Conservation (phyloP, 2,797 vertebrate species). For the Ambastaia sidthimunki region DNA sequence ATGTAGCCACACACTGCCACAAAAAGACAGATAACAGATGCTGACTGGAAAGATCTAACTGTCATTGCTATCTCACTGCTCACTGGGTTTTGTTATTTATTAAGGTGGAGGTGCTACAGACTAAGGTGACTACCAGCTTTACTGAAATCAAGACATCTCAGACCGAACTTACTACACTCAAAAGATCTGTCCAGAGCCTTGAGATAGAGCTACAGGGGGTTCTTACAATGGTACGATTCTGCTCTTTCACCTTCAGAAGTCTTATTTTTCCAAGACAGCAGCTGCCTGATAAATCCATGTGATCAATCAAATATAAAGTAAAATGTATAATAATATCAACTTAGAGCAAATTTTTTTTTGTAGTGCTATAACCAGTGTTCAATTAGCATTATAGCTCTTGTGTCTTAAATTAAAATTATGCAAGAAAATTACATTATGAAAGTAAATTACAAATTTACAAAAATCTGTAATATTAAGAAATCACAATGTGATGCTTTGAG, state of each 20-base stretch:
- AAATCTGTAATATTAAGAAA: no score
- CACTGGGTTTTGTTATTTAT: background rate
- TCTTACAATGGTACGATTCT: constrained; percentile 65
- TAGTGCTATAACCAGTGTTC: no score
- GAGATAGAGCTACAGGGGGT: constrained; percentile 67
- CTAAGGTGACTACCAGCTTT: constrained; percentile 52
- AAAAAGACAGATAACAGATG: background rate
- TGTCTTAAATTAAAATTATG: no score
- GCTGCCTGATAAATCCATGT: no score
- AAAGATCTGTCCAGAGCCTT: constrained; percentile 65
- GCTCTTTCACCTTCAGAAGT: background rate
- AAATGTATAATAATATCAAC: no score
- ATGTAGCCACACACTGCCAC: no score
- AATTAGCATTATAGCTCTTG: background rate
- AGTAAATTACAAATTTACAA: no score
- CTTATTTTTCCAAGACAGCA: background rate
- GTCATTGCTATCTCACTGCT: background rate
- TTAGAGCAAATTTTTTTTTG: no score
- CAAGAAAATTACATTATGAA: no score
- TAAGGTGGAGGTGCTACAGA: constrained; percentile 57
- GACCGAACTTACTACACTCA: constrained; percentile 64
- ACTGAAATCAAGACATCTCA: constrained; percentile 68
- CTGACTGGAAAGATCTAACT: background rate
- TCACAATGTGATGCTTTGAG: no score
- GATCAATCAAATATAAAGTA: background rate